Evolutionary conservation across 2,113 vertebrate species (phyloP).

Genomic region (Pycnonotus jocosus): DNA sequence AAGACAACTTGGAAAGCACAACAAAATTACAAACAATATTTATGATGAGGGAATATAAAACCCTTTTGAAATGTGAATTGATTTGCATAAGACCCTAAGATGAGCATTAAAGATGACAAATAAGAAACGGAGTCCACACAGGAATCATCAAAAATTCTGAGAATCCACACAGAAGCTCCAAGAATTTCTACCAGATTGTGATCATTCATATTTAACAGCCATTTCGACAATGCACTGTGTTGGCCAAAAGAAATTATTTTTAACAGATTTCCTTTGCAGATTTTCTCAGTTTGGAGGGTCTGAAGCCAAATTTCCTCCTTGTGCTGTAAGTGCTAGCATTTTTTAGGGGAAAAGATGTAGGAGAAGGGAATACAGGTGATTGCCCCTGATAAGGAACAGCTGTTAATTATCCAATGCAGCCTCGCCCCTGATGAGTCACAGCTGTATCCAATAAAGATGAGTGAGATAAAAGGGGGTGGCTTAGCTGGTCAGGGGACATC

Average conservation of each 20-base stretch:
- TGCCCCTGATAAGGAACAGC: not conserved
- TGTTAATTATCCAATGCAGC: not conserved
- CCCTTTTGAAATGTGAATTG: not conserved
- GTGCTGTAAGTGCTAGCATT: not conserved
- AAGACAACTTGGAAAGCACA: not conserved
- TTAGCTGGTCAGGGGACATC: accelerated
- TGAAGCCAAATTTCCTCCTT: not conserved
- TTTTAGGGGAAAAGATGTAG: not conserved
- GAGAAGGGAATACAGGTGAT: not conserved
- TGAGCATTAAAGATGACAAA: not conserved
- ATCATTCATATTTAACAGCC: not conserved
- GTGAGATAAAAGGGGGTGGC: not conserved
- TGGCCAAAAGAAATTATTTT: not conserved
- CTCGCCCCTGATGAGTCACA: not conserved
- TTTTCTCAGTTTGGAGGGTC: not conserved
- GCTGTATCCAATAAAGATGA: not conserved
- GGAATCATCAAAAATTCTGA: not conserved
- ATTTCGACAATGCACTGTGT: not conserved
- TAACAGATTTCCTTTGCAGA: not conserved
- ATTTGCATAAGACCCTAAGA: not conserved
- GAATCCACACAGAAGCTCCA: not conserved
- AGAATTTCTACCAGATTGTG: not conserved
- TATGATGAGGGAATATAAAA: not conserved
- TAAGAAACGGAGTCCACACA: not conserved
- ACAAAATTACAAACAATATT: not conserved